These are phyloP conservation scores for Diarsia rubi DNA, from an alignment of 2,888 invertebrate species.

Conservation along the genomic window DNA sequence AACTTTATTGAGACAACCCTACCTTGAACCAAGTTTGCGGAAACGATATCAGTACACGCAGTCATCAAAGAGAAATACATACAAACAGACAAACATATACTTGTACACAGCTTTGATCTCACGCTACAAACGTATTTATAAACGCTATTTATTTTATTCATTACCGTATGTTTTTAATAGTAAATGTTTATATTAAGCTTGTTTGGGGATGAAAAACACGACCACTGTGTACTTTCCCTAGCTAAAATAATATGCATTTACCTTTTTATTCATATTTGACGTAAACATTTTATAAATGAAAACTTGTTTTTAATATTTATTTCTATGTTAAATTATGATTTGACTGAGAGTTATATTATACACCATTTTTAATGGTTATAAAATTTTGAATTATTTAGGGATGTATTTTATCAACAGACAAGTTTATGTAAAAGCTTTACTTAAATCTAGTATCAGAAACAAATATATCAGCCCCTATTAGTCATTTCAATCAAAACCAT, in stretches of 20 bases:
- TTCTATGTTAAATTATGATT: slow-evolving; percentile 11
- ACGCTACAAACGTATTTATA: slow-evolving; percentile 6
- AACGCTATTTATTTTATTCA: slow-evolving; percentile 56
- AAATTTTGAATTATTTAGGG: not conserved
- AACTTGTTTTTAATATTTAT: slow-evolving; percentile 9
- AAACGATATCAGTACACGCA: slow-evolving; percentile 61
- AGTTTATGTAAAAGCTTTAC: not conserved
- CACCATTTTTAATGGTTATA: not conserved
- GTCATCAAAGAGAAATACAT: slow-evolving; percentile 56
- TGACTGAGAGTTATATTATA: no score
- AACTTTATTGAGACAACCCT: slow-evolving; percentile 35
- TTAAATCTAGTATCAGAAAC: not conserved
- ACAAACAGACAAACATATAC: slow-evolving; percentile 45
- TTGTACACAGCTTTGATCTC: slow-evolving; percentile 42
- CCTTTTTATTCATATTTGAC: not conserved
- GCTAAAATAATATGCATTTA: slow-evolving; percentile 33
- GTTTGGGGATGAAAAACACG: slow-evolving; percentile 11
- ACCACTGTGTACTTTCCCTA: slow-evolving; percentile 5
- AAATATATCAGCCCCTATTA: not conserved
- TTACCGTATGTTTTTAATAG: slow-evolving; percentile 36
- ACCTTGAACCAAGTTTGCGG: slow-evolving; percentile 59
- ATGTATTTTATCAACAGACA: not conserved
- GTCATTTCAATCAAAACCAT: not conserved
- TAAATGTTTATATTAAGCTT: slow-evolving; percentile 20
- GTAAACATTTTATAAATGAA: slow-evolving; percentile 2